Percentiles rank a stretch among this genome's conserved stretches.
Evolutionary conservation across 2,888 invertebrate genomes (phyloP).

Genomic region (Andrena fulva): DNA sequence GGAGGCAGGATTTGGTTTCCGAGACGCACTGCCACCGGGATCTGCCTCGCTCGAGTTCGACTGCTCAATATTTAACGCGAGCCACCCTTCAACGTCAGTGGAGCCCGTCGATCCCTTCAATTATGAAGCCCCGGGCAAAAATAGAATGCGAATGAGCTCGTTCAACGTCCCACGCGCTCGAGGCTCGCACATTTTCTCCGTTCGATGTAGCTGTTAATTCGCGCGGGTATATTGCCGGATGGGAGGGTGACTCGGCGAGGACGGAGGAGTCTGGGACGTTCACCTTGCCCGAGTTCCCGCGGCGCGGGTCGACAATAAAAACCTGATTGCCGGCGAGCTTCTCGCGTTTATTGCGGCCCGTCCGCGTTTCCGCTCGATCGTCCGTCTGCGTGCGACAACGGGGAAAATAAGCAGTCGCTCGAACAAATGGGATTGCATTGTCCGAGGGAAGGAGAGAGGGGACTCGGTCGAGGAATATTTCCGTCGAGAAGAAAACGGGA

Average conservation of each 20-base stretch:
- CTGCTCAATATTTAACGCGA: not conserved
- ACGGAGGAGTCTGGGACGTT: not conserved
- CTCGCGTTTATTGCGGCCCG: conserved; percentile 36
- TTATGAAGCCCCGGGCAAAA: no score
- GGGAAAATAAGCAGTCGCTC: conserved; percentile 66
- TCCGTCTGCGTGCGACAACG: conserved; percentile 37
- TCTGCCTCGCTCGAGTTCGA: no score
- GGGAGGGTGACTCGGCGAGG: not conserved
- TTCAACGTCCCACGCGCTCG: not conserved
- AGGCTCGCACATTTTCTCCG: not conserved
- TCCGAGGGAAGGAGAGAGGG: conserved; percentile 35
- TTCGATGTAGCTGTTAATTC: conserved; percentile 16
- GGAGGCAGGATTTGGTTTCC: conserved; percentile 64
- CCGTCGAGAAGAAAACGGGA: conserved; percentile 51
- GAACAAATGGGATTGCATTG: conserved; percentile 69
- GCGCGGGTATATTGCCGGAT: conserved; percentile 9
- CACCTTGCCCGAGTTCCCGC: conserved; percentile 1
- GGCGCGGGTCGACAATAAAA: conserved; percentile 38
- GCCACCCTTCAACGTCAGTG: no score
- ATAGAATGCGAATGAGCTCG: no score
- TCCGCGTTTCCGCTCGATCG: conserved; percentile 36
- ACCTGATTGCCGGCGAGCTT: conserved; percentile 36
- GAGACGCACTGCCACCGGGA: conserved; percentile 61
- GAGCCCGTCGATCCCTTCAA: no score
- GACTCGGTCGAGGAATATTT: conserved; percentile 53